phyloP scores from a whole-genome alignment of 1,140 invertebrate genomes.

The Nylanderia fulva region DNA sequence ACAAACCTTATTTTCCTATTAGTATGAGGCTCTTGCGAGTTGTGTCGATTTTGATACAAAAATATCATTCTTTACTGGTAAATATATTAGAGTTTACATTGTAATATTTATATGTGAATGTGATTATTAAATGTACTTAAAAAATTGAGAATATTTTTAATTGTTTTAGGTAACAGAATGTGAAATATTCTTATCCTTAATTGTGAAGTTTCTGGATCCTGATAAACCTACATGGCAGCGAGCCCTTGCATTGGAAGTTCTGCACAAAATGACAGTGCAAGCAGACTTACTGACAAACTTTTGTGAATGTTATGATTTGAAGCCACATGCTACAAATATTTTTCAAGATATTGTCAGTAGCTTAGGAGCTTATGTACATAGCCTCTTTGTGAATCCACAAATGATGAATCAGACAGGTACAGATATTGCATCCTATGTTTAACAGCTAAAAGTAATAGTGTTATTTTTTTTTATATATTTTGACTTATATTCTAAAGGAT shows the following conservation, averaged over 20 bases:
- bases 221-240: conserved; percentile 99
- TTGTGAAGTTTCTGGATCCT: conserved; percentile 98
- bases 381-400: conserved; percentile 92
- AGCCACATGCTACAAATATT: conserved; percentile 96
- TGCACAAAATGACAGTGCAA: conserved; percentile 97
- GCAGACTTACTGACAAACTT: conserved; percentile 95
- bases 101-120: not conserved
- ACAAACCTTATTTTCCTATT: conserved; percentile 98
- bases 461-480: conserved; percentile 11
- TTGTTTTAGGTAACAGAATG: conserved; percentile 96
- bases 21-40: conserved; percentile 97
- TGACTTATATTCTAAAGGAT: not conserved
- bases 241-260: conserved; percentile 96
- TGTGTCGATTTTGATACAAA: conserved; percentile 96
- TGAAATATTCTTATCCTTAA: conserved; percentile 98
- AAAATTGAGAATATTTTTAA: conserved; percentile 32
- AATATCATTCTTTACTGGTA: conserved; percentile 97
- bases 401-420: conserved; percentile 84
- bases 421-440: conserved; percentile 49
- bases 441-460: conserved; percentile 17
- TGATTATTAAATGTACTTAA: not conserved
- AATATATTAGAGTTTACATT: conserved; percentile 77
- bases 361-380: conserved; percentile 97
- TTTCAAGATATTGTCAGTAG: conserved; percentile 98
- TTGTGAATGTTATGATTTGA: conserved; percentile 97